A percentile compares a stretch with the other conserved stretches of the same genome.
phyloP scores from a whole-genome alignment of 2,888 invertebrate genomes.

The Lasiommata megera region DNA sequence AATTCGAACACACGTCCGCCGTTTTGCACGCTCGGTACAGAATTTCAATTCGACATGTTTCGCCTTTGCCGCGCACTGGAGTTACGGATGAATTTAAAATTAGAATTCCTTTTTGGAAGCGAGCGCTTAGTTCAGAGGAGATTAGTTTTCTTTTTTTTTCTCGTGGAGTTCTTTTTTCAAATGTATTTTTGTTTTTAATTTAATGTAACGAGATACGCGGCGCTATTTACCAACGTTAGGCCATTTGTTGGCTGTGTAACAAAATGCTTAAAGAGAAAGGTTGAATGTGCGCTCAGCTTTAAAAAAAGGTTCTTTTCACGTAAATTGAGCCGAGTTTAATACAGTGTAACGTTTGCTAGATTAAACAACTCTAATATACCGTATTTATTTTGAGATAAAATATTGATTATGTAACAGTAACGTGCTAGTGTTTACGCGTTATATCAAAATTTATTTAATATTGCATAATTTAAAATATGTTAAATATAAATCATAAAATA shows the following conservation, averaged over 20 bases:
- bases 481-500: too few species aligned
- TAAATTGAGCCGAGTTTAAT: slow-evolving; percentile 24
- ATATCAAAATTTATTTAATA: too few species aligned
- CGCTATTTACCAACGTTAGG: slow-evolving; percentile 25
- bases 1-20: slow-evolving; percentile 55
- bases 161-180: slow-evolving; percentile 27
- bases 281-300: slow-evolving; percentile 25
- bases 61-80: slow-evolving; percentile 61
- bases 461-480: too few species aligned
- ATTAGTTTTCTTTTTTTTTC: slow-evolving; percentile 28
- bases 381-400: too few species aligned
- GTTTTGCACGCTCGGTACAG: slow-evolving; percentile 57
- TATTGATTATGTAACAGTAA: too few species aligned
- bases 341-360: slow-evolving; percentile 15
- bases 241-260: slow-evolving; percentile 27
- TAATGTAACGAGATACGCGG: slow-evolving; percentile 29
- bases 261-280: slow-evolving; percentile 25
- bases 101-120: slow-evolving; percentile 51
- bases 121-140: slow-evolving; percentile 33
- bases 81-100: slow-evolving; percentile 69
- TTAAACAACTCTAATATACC: slow-evolving; percentile 2
- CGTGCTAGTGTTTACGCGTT: too few species aligned
- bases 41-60: slow-evolving; percentile 73
- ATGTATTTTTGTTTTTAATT: slow-evolving; percentile 33
- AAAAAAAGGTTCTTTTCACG: slow-evolving; percentile 26